Base-by-base conservation (phyloP, 2,888 invertebrate species). In the Drosophila rubida region DNA sequence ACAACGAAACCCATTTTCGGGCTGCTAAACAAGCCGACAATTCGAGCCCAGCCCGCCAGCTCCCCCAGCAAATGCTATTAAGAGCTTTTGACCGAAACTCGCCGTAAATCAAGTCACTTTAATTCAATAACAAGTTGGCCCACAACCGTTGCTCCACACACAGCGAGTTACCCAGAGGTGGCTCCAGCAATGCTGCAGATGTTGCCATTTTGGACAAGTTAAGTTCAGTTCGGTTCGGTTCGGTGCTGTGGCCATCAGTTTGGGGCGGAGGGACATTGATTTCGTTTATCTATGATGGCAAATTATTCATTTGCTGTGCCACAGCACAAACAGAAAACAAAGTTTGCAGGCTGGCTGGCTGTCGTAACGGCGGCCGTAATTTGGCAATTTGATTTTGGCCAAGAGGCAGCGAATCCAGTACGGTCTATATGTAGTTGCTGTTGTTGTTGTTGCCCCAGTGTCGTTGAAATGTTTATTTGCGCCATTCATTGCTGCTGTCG, bases 51-150 rank as follows among this genome's bases (percentile, higher is more conserved):
- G 25, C 22, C 45, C 25, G 14, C 22, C 54, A 27, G 46, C 41
- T 16, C 45, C 25, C 13, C 22, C 54, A 27, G 46, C 41, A 70
- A 83, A 64, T 78, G 67, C 64, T 60, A 58, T 84, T 87, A 72
- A 81, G 66, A 78, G 75, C 80, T 69, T 80, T 87, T 78, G 80
- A 70, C 80, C 83, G 46, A 70, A 82, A 75, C 57, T 78, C 63
- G 75, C 65, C 74, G 88, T 87, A 82, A 82, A 87, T 87, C 88
- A 82, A 87, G 83, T 75, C 80, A 73, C 65, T 87, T 87, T 87
- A 85, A 82, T 82, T 82, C 88, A 82, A 82, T 82, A 87, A 76
- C 88, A 82, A 82, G 70, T 76, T 81, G 63, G 27, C 54, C 61
- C 54, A 58, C 19, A 54, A 48, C 48, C 37, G 48, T 42, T 23